These are phyloP conservation scores for Melanaphis sacchari DNA, from an alignment of 1,140 invertebrate genomes.

Conservation along the genomic window DNA sequence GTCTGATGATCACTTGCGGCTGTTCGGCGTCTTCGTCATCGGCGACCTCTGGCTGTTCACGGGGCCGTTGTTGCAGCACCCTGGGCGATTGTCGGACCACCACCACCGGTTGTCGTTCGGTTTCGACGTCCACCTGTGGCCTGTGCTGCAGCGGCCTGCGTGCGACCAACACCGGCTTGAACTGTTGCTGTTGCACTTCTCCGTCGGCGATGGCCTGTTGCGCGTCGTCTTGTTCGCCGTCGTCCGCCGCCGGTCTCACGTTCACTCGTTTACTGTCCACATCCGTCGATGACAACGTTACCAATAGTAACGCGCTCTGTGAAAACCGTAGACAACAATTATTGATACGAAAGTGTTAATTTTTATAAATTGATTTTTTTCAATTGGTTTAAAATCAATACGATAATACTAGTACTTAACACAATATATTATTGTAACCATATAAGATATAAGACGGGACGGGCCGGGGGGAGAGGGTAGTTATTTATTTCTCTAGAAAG, in stretches of 20 bases:
- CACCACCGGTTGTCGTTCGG: constrained; percentile 27
- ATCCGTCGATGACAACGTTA: not conserved
- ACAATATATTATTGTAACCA: not conserved
- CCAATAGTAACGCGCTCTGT: constrained; percentile 51
- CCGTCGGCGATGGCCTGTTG: constrained; percentile 62
- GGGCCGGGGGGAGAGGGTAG: too few relatives aligned
- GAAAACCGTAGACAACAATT: not conserved
- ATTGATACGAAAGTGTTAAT: not conserved
- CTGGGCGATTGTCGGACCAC: not conserved
- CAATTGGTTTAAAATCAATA: not conserved
- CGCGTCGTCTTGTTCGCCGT: constrained; percentile 59
- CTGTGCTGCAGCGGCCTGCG: not conserved
- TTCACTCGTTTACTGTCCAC: constrained; percentile 41
- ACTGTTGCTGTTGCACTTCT: constrained; percentile 62
- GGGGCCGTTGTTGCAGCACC: constrained; percentile 20
- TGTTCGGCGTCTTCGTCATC: not conserved
- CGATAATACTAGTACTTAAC: not conserved
- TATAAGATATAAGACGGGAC: not conserved
- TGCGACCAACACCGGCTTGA: constrained; percentile 58
- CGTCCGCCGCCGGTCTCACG: not conserved
- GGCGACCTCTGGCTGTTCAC: not conserved
- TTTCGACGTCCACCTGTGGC: not conserved
- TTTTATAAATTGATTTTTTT: not conserved
- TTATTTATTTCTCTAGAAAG: too few relatives aligned
- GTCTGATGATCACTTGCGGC: not conserved